Evolutionary conservation across 2,113 vertebrate species (phyloP).

Genomic region (Hyaena hyaena): DNA sequence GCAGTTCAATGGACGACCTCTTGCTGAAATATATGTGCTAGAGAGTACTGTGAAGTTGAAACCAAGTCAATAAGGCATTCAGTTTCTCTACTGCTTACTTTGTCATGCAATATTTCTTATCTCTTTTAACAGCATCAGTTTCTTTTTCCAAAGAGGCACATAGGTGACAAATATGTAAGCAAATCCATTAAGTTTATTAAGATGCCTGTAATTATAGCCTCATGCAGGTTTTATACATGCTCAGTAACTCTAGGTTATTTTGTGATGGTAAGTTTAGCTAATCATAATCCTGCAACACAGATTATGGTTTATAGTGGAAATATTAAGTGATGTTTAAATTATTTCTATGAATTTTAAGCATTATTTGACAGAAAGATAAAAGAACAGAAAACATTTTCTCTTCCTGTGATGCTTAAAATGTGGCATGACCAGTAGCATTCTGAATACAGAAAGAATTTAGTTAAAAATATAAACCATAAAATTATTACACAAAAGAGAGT

Average conservation of each 20-base stretch:
- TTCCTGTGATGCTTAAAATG: constrained; percentile 1
- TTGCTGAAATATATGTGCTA: not conserved
- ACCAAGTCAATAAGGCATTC: not conserved
- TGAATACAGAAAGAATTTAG: not conserved
- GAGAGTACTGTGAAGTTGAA: not conserved
- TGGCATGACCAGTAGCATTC: not conserved
- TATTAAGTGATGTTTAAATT: not conserved
- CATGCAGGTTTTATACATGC: not conserved
- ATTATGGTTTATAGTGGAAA: not conserved
- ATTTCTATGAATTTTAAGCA: not conserved
- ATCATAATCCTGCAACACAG: not conserved
- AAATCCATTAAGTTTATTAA: not conserved
- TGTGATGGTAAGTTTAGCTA: not conserved
- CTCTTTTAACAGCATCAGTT: not conserved
- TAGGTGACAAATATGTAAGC: not conserved
- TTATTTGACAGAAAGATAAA: not conserved
- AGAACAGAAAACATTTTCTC: not conserved
- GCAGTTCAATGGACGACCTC: not conserved
- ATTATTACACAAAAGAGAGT: not conserved
- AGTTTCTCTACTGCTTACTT: not conserved
- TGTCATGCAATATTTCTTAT: not conserved
- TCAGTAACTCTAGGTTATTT: not conserved
- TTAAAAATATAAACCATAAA: not conserved
- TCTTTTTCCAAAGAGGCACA: not conserved
- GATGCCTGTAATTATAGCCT: not conserved